Conservation (phyloP, 2,888 invertebrate species). For the Oscheius sp. region DNA sequence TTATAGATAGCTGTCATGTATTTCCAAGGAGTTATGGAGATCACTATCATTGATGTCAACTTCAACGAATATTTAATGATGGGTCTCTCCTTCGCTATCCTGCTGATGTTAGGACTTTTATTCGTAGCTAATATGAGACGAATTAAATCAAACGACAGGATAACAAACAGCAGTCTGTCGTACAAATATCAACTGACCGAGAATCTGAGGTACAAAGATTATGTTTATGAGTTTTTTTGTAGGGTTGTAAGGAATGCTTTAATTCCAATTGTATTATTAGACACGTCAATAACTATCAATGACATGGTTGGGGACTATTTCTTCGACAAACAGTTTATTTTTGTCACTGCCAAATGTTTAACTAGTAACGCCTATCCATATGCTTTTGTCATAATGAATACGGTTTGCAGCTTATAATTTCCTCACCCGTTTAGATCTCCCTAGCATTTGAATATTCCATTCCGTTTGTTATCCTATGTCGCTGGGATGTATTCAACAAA, state of each 20-base stretch:
- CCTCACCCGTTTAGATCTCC: constrained; percentile 1
- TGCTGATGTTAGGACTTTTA: not conserved
- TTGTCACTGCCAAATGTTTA: not conserved
- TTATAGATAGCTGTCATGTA: constrained; percentile 11
- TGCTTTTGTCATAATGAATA: constrained; percentile 22
- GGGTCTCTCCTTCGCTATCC: constrained; percentile 6
- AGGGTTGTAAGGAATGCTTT: constrained; percentile 23
- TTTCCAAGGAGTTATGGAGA: not conserved
- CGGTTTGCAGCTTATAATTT: not conserved
- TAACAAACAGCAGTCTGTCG: constrained; percentile 2
- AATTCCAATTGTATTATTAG: constrained; percentile 11
- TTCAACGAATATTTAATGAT: constrained; percentile 4
- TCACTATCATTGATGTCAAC: not conserved
- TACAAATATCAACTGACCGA: constrained; percentile 20
- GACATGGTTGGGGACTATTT: constrained; percentile 11
- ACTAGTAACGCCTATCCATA: not conserved
- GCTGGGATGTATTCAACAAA: constrained; percentile 19
- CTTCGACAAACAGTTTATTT: constrained; percentile 15
- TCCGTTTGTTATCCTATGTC: constrained; percentile 9
- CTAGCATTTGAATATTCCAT: constrained; percentile 11
- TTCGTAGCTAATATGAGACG: constrained; percentile 4
- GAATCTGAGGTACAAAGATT: constrained; percentile 1
- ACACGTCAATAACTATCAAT: constrained; percentile 14
- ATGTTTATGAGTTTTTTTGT: not conserved
- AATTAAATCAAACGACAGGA: constrained; percentile 11